Evolutionary conservation across 30 jellyfish, hydroid and myxozoan genomes (phyloP).

Genomic region (Nemopilema nomurai): DNA sequence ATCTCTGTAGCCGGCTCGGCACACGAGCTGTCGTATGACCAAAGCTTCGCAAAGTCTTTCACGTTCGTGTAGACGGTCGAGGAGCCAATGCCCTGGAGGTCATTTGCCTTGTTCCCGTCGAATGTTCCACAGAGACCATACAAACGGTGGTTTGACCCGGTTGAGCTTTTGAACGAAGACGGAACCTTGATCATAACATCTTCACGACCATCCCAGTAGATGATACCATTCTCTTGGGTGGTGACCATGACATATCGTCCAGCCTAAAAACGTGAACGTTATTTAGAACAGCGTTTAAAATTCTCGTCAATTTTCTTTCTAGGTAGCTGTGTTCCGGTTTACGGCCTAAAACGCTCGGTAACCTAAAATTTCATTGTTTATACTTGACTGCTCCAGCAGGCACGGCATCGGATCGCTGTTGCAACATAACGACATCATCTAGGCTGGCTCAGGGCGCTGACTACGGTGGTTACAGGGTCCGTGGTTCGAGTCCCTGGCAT

Average conservation of each 20-base stretch:
- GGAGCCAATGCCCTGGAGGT: constrained; percentile 60
- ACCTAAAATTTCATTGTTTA: too few relatives aligned
- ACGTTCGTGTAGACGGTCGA: constrained; percentile 1
- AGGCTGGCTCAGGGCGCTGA: too few relatives aligned
- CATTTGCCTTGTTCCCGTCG: constrained; percentile 87
- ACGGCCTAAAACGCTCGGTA: too few relatives aligned
- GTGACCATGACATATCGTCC: constrained; percentile 90
- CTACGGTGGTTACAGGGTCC: too few relatives aligned
- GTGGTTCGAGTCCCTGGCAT: too few relatives aligned
- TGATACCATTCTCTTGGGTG: constrained; percentile 82
- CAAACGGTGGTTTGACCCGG: constrained; percentile 71
- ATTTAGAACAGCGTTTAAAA: too few relatives aligned
- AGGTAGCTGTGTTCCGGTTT: too few relatives aligned
- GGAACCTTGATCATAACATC: constrained; percentile 95
- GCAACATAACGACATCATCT: too few relatives aligned
- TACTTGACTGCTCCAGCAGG: too few relatives aligned
- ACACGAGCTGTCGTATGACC: constrained; percentile 59
- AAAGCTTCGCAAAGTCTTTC: constrained; percentile 55
- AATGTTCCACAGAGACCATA: constrained; percentile 96
- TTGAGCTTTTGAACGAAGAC: constrained; percentile 52
- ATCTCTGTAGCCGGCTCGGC: constrained; percentile 57
- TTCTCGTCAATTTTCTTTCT: too few relatives aligned
- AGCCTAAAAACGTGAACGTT: too few relatives aligned
- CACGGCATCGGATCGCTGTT: too few relatives aligned
- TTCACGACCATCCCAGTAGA: constrained; percentile 94